Evolutionary conservation across 2,797 vertebrate genomes (phyloP).

Genomic region (Notolabrus celidotus): DNA sequence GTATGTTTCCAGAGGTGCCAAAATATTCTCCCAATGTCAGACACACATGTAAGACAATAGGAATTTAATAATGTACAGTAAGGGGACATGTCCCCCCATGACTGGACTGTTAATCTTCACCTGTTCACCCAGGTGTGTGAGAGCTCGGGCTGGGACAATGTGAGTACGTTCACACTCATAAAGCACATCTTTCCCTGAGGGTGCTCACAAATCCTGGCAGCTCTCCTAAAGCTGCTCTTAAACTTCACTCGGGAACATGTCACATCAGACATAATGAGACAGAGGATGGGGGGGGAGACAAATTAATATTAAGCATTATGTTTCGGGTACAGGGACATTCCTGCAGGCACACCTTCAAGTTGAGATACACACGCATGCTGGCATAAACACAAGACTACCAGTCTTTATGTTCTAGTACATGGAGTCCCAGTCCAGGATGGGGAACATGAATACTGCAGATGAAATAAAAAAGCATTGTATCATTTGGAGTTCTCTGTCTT

Average conservation of each 20-base stretch:
- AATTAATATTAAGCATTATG: not conserved
- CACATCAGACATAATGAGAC: not conserved
- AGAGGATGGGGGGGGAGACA: no score
- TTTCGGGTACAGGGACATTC: not conserved
- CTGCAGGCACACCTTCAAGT: not conserved
- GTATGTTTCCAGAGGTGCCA: no score
- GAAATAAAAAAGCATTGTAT: not conserved
- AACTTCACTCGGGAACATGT: not conserved
- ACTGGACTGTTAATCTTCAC: not conserved
- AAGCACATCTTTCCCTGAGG: constrained; percentile 4
- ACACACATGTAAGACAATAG: no score
- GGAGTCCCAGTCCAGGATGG: not conserved
- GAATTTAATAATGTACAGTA: no score
- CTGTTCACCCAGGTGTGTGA: no score
- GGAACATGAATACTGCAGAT: not conserved
- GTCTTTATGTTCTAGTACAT: not conserved
- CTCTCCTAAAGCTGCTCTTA: not conserved
- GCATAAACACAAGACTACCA: not conserved
- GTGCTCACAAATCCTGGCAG: not conserved
- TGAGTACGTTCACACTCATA: not conserved
- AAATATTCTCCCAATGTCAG: no score
- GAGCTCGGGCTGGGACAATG: not conserved
- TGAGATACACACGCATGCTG: not conserved
- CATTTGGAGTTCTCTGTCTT: not conserved
- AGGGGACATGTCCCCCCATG: not conserved